These are phyloP conservation scores for Drosophila antonietae DNA, from an alignment of 2,888 invertebrate species.

Conservation along the genomic window DNA sequence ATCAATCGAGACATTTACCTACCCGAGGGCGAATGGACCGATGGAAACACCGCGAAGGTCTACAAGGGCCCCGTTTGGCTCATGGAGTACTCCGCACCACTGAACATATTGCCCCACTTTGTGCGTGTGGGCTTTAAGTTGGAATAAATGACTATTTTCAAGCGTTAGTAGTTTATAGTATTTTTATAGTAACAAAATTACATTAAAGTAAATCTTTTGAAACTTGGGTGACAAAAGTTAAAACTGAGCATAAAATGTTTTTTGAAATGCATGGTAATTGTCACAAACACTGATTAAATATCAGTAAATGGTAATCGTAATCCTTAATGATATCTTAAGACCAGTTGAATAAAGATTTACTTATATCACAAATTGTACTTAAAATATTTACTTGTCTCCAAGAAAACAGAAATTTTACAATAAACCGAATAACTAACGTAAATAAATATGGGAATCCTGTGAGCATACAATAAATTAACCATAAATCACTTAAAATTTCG, in stretches of 20 bases:
- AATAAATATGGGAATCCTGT: conserved; percentile 12
- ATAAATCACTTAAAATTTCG: conserved; percentile 61
- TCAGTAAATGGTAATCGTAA: neutral
- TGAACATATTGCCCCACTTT: conserved; percentile 90
- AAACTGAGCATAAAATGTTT: neutral
- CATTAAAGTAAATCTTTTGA: neutral
- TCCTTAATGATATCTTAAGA: neutral
- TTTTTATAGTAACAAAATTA: neutral
- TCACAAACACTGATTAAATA: neutral
- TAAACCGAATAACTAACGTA: conserved; percentile 18
- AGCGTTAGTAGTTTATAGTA: conserved; percentile 2
- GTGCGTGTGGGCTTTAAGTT: conserved; percentile 77
- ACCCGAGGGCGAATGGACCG: conserved; percentile 90
- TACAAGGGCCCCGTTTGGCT: conserved; percentile 88
- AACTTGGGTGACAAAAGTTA: neutral
- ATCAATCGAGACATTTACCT: conserved; percentile 89
- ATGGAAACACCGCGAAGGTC: conserved; percentile 85
- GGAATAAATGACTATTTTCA: conserved; percentile 21
- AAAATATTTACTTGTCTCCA: conserved; percentile 3
- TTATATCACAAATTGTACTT: neutral
- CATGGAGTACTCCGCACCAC: conserved; percentile 88
- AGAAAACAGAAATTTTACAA: conserved; percentile 31
- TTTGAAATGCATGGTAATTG: neutral
- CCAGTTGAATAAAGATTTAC: neutral
- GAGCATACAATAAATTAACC: conserved; percentile 3